Evolutionary conservation across 1,140 invertebrate species (phyloP).

Genomic region (Drosophila littoralis): DNA sequence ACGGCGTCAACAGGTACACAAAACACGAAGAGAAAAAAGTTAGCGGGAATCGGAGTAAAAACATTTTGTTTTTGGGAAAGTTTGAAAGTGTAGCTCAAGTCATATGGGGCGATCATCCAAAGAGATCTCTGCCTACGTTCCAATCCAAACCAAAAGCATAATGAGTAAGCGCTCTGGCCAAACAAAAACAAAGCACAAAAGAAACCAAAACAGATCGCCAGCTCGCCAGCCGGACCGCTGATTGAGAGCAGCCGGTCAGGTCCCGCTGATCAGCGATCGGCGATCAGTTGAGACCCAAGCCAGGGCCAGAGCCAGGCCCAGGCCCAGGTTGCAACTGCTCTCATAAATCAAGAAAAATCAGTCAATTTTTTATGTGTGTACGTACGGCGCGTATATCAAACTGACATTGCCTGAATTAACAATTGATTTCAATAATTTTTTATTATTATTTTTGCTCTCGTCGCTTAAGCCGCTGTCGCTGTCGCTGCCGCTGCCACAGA

Average conservation of each 20-base stretch:
- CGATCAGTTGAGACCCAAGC: slow-evolving; percentile 20
- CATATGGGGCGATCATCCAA: slow-evolving; percentile 61
- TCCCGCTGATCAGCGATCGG: slow-evolving; percentile 34
- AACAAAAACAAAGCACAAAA: slow-evolving; percentile 29
- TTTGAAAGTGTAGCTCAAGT: slow-evolving; percentile 66
- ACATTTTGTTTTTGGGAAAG: slow-evolving; percentile 66
- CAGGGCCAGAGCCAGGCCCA: neutral
- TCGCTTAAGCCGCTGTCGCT: slow-evolving; percentile 41
- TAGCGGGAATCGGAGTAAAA: slow-evolving; percentile 9
- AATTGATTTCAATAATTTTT: slow-evolving; percentile 83
- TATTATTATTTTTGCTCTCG: slow-evolving; percentile 75
- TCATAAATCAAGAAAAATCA: slow-evolving; percentile 82
- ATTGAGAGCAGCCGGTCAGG: slow-evolving; percentile 46
- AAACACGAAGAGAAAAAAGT: slow-evolving; percentile 22
- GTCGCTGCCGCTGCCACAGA: slow-evolving; percentile 37
- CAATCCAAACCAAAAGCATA: slow-evolving; percentile 11
- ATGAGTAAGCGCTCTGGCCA: slow-evolving; percentile 37
- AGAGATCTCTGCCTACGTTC: slow-evolving; percentile 37
- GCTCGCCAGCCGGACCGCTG: slow-evolving; percentile 19
- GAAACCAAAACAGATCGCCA: slow-evolving; percentile 14
- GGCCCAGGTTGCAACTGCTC: slow-evolving; percentile 46
- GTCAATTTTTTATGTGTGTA: slow-evolving; percentile 70
- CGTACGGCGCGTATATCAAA: slow-evolving; percentile 62
- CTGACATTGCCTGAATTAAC: slow-evolving; percentile 82
- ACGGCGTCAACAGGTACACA: slow-evolving; percentile 64